A percentile compares a stretch with the other conserved stretches of the same genome.
Conservation (phyloP, 2,888 invertebrate species). For the Prosapia bicincta region DNA sequence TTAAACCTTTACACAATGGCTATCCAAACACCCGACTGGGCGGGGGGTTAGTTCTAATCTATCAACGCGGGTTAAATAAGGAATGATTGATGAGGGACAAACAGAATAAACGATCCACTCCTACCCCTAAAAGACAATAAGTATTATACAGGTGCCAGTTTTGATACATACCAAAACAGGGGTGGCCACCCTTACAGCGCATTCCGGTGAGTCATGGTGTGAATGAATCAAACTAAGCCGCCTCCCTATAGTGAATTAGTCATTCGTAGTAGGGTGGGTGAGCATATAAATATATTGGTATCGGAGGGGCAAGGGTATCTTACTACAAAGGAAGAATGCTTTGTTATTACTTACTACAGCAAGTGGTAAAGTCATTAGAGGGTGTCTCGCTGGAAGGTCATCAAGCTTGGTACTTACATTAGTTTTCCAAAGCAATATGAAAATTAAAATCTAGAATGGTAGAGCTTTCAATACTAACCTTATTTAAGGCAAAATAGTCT, state of each 20-base stretch:
- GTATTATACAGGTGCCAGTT: neutral
- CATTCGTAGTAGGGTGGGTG: neutral
- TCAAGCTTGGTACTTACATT: no score
- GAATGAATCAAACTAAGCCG: neutral
- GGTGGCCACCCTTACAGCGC: neutral
- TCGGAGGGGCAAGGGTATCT: neutral
- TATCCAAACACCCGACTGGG: neutral
- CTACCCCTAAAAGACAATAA: neutral
- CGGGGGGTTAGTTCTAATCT: neutral
- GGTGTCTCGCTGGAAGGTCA: neutral
- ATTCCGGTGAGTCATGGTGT: neutral
- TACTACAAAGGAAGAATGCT: neutral
- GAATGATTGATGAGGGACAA: neutral
- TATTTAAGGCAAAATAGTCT: no score
- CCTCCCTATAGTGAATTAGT: neutral
- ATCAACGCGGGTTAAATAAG: neutral
- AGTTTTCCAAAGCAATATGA: no score
- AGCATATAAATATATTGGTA: neutral
- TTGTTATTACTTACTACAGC: neutral
- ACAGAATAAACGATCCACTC: neutral
- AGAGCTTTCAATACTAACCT: no score
- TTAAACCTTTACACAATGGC: neutral
- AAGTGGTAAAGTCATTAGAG: neutral
- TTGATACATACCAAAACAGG: conserved; percentile 2
- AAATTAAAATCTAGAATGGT: no score